Percentiles rank a stretch among this genome's conserved stretches.
phyloP scores from a whole-genome alignment of 1,140 invertebrate species.

The Drosophila tani region DNA sequence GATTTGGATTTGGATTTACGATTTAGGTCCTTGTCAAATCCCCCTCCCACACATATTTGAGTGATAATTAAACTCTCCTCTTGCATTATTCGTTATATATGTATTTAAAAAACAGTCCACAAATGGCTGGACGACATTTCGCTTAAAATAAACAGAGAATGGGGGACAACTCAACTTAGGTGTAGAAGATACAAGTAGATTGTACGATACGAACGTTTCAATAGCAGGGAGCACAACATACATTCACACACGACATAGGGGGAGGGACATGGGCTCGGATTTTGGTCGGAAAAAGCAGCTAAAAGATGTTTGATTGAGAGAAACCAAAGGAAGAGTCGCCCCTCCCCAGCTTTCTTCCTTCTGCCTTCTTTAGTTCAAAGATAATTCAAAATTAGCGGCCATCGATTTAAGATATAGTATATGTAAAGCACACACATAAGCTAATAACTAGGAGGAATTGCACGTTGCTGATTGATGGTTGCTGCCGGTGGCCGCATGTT shows the following conservation, averaged over 20 bases:
- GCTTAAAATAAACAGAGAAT: constrained; percentile 62
- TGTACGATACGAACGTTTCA: constrained; percentile 59
- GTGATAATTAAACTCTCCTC: constrained; percentile 41
- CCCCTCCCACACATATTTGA: neutral
- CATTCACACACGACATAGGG: constrained; percentile 28
- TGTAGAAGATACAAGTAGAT: constrained; percentile 68
- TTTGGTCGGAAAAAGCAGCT: constrained; percentile 1
- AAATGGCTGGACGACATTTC: constrained; percentile 34
- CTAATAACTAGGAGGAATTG: constrained; percentile 41
- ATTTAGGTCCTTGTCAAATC: too few species aligned
- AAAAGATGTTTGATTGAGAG: neutral
- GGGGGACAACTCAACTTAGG: constrained; percentile 55
- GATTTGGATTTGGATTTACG: too few species aligned
- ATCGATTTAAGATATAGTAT: constrained; percentile 2
- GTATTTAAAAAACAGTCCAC: constrained; percentile 38
- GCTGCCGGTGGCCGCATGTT: constrained; percentile 30
- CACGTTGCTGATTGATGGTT: constrained; percentile 29
- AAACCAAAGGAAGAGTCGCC: neutral
- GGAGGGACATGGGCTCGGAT: constrained; percentile 10
- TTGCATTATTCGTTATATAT: constrained; percentile 45
- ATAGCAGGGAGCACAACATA: constrained; percentile 17
- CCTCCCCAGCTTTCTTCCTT: too few species aligned
- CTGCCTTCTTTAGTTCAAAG: neutral
- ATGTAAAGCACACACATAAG: constrained; percentile 25
- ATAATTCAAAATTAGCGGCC: constrained; percentile 1